phyloP scores from a whole-genome alignment of 1,140 invertebrate species.

The Charaxes varanes region DNA sequence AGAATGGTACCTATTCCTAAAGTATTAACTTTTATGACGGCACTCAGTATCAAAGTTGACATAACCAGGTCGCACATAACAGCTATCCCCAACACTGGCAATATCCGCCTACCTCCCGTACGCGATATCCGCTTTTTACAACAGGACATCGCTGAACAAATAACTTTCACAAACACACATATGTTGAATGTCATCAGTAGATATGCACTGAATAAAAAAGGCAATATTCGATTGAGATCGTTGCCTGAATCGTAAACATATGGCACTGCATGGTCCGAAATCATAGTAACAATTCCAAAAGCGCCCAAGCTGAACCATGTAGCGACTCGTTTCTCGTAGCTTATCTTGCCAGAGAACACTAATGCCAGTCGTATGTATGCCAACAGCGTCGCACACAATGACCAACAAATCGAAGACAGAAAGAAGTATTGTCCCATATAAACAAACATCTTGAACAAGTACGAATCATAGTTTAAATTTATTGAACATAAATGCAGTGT shows the following conservation, averaged over 20 bases:
- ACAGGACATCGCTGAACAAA: conserved; percentile 9
- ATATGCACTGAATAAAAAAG: neutral
- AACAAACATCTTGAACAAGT: too few relatives aligned
- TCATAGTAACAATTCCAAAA: neutral
- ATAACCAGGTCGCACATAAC: conserved; percentile 17
- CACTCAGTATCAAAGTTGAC: neutral
- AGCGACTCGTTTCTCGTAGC: conserved; percentile 21
- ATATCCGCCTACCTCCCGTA: conserved; percentile 6
- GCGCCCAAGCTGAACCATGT: conserved; percentile 6
- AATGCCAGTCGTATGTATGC: conserved; percentile 26
- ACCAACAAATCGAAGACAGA: too few relatives aligned
- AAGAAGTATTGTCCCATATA: too few relatives aligned
- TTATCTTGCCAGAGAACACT: conserved; percentile 19
- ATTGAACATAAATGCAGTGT: too few relatives aligned
- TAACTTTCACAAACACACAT: neutral
- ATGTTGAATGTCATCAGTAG: neutral
- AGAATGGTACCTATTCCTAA: neutral
- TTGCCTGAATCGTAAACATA: neutral
- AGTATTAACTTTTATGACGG: neutral
- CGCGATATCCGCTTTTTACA: conserved; percentile 8
- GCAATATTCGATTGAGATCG: neutral
- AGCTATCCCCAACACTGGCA: conserved; percentile 19
- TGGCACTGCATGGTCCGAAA: neutral
- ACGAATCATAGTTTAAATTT: too few relatives aligned
- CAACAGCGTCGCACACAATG: conserved; percentile 19